phyloP scores from a whole-genome alignment of 2,888 invertebrate species.

The Diogma glabrata region DNA sequence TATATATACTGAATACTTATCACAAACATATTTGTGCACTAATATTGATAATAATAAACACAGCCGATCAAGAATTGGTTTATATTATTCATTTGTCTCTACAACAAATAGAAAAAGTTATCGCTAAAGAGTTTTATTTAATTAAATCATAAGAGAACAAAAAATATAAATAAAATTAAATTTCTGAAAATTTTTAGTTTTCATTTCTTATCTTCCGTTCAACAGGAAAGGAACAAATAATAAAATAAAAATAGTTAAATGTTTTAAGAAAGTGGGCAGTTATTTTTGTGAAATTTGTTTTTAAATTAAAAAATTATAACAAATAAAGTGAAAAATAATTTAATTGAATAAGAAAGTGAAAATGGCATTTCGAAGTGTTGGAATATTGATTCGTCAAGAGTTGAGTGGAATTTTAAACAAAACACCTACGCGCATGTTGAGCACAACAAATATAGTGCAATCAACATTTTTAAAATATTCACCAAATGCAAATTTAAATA shows the following conservation, averaged over 20 bases:
- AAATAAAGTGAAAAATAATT: neutral
- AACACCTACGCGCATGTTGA: conserved; percentile 17
- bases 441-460: conserved; percentile 16
- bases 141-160: conserved; percentile 1
- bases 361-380: conserved; percentile 33
- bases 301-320: neutral
- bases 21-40: too few species aligned
- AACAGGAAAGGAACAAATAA: conserved; percentile 2
- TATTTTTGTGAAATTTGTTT: conserved; percentile 5
- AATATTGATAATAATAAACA: too few species aligned
- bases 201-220: conserved; percentile 5
- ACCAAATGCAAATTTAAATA: conserved; percentile 71
- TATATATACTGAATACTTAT: too few species aligned
- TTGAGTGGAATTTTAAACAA: conserved; percentile 19
- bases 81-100: too few species aligned
- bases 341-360: conserved; percentile 9
- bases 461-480: conserved; percentile 39
- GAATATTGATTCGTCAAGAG: conserved; percentile 30
- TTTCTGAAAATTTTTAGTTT: neutral
- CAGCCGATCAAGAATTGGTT: too few species aligned
- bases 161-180: conserved; percentile 2
- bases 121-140: conserved; percentile 1
- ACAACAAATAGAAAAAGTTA: neutral
- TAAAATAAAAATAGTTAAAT: neutral
- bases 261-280: neutral